These are phyloP conservation scores for Dipodomys spectabilis DNA, from an alignment of 2,113 vertebrate species.

Conservation along the genomic window DNA sequence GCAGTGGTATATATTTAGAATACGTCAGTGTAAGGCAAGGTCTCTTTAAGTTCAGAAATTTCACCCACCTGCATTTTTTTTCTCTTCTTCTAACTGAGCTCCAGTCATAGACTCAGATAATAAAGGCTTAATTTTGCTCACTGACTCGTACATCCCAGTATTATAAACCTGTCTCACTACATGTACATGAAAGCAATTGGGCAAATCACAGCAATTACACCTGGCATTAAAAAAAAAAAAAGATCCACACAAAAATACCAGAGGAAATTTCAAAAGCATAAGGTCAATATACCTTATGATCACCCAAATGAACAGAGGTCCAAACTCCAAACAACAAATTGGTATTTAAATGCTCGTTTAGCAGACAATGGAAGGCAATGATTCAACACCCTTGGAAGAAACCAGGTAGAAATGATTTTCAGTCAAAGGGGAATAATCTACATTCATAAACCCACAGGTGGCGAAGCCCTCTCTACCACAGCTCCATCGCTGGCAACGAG, in stretches of 20 bases:
- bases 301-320: constrained; percentile 44
- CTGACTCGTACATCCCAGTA: constrained; percentile 55
- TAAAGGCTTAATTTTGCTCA: constrained; percentile 73
- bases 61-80: constrained; percentile 63
- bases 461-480: constrained; percentile 21
- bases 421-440: constrained; percentile 72
- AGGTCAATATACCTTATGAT: constrained; percentile 61
- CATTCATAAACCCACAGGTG: constrained; percentile 77
- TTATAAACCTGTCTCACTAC: constrained; percentile 80
- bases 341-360: constrained; percentile 61
- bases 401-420: constrained; percentile 73
- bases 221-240: constrained; percentile 67
- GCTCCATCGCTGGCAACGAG: constrained; percentile 75
- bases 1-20: constrained; percentile 83
- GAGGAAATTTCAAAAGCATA: constrained; percentile 57
- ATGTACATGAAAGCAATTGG: constrained; percentile 78
- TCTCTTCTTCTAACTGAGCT: constrained; percentile 61
- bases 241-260: constrained; percentile 58
- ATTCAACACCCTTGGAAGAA: constrained; percentile 54
- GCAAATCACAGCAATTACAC: constrained; percentile 81
- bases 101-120: constrained; percentile 65
- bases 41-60: constrained; percentile 78
- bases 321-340: constrained; percentile 47
- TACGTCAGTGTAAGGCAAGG: constrained; percentile 7
- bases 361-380: constrained; percentile 67